Conservation (phyloP, 1,140 invertebrate species). For the Euura lappo region DNA sequence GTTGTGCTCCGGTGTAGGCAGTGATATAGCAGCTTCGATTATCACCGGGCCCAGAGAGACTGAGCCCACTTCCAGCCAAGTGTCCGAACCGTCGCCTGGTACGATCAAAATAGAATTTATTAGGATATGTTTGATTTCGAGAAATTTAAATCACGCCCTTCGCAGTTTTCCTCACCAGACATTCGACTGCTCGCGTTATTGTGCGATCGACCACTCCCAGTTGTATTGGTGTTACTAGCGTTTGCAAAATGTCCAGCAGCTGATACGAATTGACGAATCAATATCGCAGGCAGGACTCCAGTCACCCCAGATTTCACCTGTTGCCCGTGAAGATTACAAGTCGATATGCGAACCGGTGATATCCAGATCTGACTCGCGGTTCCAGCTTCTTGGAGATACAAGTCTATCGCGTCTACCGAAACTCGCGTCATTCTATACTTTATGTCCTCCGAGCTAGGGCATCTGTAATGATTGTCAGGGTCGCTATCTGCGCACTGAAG, state of each 20-base stretch:
- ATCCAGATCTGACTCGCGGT: conserved; percentile 88
- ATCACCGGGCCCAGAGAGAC: conserved; percentile 87
- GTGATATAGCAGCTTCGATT: conserved; percentile 89
- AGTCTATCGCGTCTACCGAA: conserved; percentile 88
- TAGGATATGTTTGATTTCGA: not conserved
- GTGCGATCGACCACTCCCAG: conserved; percentile 62
- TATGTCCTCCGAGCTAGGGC: conserved; percentile 87
- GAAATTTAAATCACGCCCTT: conserved; percentile 41
- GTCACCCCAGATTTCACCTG: conserved; percentile 90
- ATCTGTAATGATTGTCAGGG: conserved; percentile 73
- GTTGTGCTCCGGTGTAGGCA: conserved; percentile 76
- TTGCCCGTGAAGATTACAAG: conserved; percentile 93
- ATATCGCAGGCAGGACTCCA: conserved; percentile 81
- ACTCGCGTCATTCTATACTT: conserved; percentile 95
- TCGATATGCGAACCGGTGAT: conserved; percentile 85
- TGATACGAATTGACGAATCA: conserved; percentile 74
- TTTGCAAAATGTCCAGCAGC: conserved; percentile 58
- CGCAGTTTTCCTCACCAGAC: conserved; percentile 57
- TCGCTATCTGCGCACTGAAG: conserved; percentile 77
- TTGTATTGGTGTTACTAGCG: conserved; percentile 66
- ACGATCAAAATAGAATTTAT: conserved; percentile 21
- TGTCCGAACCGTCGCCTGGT: conserved; percentile 65
- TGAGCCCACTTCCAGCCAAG: conserved; percentile 94
- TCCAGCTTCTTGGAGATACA: conserved; percentile 89
- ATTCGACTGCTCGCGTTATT: conserved; percentile 51